phyloP scores from a whole-genome alignment of 2,797 vertebrate species.

The Anas bernieri region DNA sequence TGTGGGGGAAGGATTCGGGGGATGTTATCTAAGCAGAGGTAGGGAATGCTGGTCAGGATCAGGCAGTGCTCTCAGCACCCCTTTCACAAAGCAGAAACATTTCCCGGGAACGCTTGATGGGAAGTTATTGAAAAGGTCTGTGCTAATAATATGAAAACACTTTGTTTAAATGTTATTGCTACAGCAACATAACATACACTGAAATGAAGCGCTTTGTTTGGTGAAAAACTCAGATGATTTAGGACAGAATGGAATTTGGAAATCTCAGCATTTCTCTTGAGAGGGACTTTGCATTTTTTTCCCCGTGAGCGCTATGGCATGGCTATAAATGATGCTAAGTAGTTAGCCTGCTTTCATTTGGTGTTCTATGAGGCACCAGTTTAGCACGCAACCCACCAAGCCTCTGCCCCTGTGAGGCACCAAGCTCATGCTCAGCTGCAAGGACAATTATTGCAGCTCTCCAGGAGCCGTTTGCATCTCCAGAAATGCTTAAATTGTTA shows the following conservation, averaged over 20 bases:
- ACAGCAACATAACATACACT: not conserved
- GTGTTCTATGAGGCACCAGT: no score
- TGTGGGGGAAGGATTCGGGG: not conserved
- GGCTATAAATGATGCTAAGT: not conserved
- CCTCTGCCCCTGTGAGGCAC: no score
- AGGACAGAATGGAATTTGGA: not conserved
- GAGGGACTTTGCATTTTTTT: not conserved
- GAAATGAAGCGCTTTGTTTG: not conserved
- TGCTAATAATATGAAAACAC: not conserved
- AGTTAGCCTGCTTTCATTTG: not conserved
- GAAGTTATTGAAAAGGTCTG: slow-evolving; percentile 7
- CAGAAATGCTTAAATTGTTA: not conserved
- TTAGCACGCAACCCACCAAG: no score
- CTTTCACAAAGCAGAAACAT: not conserved
- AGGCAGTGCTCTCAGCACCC: accelerated
- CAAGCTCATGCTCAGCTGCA: no score
- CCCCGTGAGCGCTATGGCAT: not conserved
- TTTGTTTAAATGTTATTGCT: slow-evolving; percentile 29
- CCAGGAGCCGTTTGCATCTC: not conserved
- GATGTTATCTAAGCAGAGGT: not conserved
- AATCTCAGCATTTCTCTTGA: not conserved
- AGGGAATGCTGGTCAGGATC: not conserved
- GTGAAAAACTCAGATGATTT: not conserved
- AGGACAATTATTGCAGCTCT: not conserved
- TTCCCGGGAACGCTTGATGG: not conserved